A percentile compares a stretch with the other conserved stretches of the same genome.
Conservation (phyloP, 2,888 invertebrate genomes). For the Tridacna crocea region DNA sequence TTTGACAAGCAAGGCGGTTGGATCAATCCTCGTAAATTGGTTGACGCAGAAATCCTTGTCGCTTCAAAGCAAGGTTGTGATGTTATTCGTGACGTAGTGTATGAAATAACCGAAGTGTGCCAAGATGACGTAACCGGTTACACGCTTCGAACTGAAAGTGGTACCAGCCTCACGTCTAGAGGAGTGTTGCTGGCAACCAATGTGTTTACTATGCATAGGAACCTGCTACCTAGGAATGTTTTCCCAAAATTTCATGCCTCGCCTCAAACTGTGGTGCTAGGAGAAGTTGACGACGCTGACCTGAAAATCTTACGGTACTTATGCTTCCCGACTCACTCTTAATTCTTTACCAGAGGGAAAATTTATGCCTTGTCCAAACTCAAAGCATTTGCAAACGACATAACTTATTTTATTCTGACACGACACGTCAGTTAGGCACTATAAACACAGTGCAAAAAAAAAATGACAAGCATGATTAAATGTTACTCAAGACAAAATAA, state of each 20-base stretch:
- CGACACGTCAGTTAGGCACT: too few species aligned
- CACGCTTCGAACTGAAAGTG: slow-evolving; percentile 45
- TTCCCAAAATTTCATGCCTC: slow-evolving; percentile 35
- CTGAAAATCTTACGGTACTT: not conserved
- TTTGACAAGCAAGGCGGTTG: slow-evolving; percentile 43
- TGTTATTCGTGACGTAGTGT: slow-evolving; percentile 55
- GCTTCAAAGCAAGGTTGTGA: slow-evolving; percentile 56
- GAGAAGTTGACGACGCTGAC: slow-evolving; percentile 39
- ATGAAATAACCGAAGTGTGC: slow-evolving; percentile 14
- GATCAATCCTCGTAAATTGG: slow-evolving; percentile 55
- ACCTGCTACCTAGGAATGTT: slow-evolving; percentile 26
- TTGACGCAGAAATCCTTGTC: slow-evolving; percentile 47
- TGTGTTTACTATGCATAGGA: slow-evolving; percentile 50
- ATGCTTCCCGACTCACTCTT: not conserved
- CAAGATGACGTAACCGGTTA: not conserved
- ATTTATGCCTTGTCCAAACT: too few species aligned
- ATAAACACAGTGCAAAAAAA: too few species aligned
- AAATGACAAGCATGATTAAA: too few species aligned
- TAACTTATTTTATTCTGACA: too few species aligned
- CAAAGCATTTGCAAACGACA: too few species aligned
- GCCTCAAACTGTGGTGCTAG: slow-evolving; percentile 53
- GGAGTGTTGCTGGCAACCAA: slow-evolving; percentile 60
- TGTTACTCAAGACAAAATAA: too few species aligned
- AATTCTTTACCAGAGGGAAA: too few species aligned
- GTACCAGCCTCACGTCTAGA: slow-evolving; percentile 26